Evolutionary conservation across 2,797 vertebrate genomes (phyloP).

Genomic region (Crypturellus tataupa): DNA sequence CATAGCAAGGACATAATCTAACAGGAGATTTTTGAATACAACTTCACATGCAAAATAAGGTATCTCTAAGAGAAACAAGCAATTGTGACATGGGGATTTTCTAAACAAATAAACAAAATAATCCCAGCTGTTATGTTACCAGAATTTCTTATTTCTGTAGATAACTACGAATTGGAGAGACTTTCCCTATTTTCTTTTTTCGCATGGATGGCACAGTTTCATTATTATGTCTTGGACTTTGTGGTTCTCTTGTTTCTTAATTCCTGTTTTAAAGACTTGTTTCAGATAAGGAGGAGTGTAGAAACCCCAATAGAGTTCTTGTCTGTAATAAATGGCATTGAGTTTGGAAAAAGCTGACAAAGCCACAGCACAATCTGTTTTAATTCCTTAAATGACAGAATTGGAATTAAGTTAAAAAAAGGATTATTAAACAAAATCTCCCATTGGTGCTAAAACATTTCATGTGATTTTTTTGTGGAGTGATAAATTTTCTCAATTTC

Average conservation of each 20-base stretch:
- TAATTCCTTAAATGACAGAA: neutral
- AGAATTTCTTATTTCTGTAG: neutral
- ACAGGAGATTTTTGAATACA: constrained; percentile 15
- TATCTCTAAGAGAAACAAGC: neutral
- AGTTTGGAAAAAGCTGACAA: neutral
- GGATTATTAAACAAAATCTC: neutral
- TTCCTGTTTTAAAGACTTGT: neutral
- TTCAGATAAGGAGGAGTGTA: neutral
- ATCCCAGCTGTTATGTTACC: neutral
- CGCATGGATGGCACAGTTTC: neutral
- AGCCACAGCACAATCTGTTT: neutral
- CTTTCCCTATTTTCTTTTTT: neutral
- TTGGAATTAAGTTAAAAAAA: neutral
- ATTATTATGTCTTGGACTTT: neutral
- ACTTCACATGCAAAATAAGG: neutral
- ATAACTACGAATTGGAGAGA: neutral
- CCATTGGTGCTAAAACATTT: neutral
- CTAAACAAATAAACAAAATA: neutral
- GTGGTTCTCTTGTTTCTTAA: neutral
- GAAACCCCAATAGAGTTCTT: neutral
- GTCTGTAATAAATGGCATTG: neutral
- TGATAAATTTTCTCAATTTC: neutral
- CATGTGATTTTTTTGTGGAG: neutral
- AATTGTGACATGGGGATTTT: neutral
- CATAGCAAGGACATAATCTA: neutral